Evolutionary conservation across 2,797 vertebrate species (phyloP).

Genomic region (Schizopygopsis malacanthus): DNA sequence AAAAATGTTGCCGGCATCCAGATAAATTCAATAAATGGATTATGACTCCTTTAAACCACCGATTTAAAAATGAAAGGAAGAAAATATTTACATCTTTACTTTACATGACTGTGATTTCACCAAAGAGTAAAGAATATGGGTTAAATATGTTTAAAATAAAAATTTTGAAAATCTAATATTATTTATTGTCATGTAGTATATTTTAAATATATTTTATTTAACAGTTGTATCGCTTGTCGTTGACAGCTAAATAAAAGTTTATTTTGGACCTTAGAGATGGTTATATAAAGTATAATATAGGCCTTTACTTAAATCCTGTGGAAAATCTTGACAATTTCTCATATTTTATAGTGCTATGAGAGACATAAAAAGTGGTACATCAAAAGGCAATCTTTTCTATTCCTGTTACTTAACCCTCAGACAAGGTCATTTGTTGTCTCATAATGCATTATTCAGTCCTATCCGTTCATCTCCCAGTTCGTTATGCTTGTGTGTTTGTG

Average conservation of each 20-base stretch:
- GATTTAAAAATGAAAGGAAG: not conserved
- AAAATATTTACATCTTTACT: not conserved
- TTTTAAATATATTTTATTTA: not conserved
- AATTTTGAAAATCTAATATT: not conserved
- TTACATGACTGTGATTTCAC: not conserved
- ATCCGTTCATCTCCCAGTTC: conserved; percentile 2
- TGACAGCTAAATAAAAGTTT: not conserved
- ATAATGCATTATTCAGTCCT: conserved; percentile 44
- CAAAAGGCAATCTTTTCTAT: conserved; percentile 42
- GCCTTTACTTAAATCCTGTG: not conserved
- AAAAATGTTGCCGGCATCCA: not conserved
- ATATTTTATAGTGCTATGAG: not conserved
- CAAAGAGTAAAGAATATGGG: not conserved
- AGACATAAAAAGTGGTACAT: conserved; percentile 18
- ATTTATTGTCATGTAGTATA: not conserved
- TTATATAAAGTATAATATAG: not conserved
- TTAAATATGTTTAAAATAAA: not conserved
- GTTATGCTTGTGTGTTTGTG: conserved; percentile 33
- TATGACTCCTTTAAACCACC: not conserved
- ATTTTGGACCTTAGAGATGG: not conserved
- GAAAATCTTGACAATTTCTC: not conserved
- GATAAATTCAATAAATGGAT: not conserved
- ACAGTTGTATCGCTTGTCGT: not conserved
- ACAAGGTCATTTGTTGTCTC: conserved; percentile 35
- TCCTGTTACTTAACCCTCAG: not conserved